Base-by-base conservation (phyloP, 2,113 vertebrate species). In the Felis chaus region DNA sequence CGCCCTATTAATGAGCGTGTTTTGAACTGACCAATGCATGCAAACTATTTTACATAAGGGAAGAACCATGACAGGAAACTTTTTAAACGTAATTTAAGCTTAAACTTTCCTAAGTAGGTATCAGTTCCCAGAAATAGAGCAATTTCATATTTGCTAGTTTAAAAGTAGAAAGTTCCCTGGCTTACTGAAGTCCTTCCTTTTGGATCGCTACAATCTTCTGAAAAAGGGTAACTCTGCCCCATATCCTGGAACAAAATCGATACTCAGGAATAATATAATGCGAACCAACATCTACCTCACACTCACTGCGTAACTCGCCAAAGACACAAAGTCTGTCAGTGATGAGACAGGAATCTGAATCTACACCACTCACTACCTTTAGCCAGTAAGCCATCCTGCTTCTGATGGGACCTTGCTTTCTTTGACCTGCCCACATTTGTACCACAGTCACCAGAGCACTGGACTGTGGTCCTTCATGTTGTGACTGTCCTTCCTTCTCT, bases 71-170 rank as follows among this genome's bases (percentile, higher is more conserved):
- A 61, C n/a, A 48, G n/a, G 79, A 96, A 89, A 83, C 10, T 83
- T 63, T 76, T 63, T 76, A 97, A 88, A 33, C 69, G 48, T 66
- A 87, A 39, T 71, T 90, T 92, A 84, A 91, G 8, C 55, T 92
- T 92, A 65, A 97, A 94, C 73, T 80, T 95, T 29, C 36, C 39
- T 61, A 95, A 81, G 76, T 71, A 93, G 66, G 13, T 74, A 83
- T 92, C 29, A n/a, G 48, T 92, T 97, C 76, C 92, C 74, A 95
- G 61, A 91, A 91, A 65, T 48, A 91, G 50, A 83, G 15, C 31
- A 29, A 78, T 92, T 89, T 89, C 25, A 29, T 84, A 48, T 50
- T 96, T 95, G 93, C 86, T 91, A 21, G 31, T 65, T 95, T 95
- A 84, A 93, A 95, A 89, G 50, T 88, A 78, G 65, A 94, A 88